phyloP scores from a whole-genome alignment of 1,140 invertebrate genomes.

The Pinna nobilis region DNA sequence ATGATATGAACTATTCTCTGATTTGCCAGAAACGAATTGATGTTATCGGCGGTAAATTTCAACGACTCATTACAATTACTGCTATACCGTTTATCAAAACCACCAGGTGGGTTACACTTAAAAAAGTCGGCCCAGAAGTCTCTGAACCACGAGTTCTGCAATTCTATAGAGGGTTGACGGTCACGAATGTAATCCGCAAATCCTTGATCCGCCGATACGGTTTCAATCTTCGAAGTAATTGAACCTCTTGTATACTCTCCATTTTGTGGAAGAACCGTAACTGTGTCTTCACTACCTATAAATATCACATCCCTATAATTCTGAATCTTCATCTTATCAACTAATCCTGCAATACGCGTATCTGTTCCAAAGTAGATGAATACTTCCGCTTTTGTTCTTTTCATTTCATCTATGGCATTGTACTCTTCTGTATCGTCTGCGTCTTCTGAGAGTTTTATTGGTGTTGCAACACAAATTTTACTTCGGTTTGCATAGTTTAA shows the following conservation, averaged over 20 bases:
- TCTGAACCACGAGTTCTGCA: constrained; percentile 59
- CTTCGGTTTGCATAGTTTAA: constrained; percentile 44
- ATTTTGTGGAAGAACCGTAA: constrained; percentile 40
- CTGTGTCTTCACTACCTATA: constrained; percentile 85
- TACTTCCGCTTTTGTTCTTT: constrained; percentile 70
- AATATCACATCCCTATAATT: constrained; percentile 75
- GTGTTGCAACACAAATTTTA: constrained; percentile 80
- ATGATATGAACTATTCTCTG: constrained; percentile 59
- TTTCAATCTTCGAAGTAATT: constrained; percentile 56
- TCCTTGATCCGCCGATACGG: constrained; percentile 1
- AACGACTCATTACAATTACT: constrained; percentile 23
- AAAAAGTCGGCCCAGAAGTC: constrained; percentile 62
- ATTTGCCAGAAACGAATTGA: constrained; percentile 44
- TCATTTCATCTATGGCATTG: constrained; percentile 23
- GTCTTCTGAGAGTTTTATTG: constrained; percentile 73
- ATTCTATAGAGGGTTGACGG: constrained; percentile 21
- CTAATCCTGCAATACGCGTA: constrained; percentile 79
- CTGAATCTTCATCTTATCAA: constrained; percentile 74
- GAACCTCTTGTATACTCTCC: constrained; percentile 53
- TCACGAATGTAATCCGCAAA: constrained; percentile 42
- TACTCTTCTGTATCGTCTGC: constrained; percentile 42
- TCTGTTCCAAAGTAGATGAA: constrained; percentile 84
- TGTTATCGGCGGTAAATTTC: constrained; percentile 36
- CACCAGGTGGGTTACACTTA: constrained; percentile 56
- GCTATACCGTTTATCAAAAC: constrained; percentile 54